Evolutionary conservation across 2,888 invertebrate species (phyloP).

Genomic region (Cybosia mesomella): DNA sequence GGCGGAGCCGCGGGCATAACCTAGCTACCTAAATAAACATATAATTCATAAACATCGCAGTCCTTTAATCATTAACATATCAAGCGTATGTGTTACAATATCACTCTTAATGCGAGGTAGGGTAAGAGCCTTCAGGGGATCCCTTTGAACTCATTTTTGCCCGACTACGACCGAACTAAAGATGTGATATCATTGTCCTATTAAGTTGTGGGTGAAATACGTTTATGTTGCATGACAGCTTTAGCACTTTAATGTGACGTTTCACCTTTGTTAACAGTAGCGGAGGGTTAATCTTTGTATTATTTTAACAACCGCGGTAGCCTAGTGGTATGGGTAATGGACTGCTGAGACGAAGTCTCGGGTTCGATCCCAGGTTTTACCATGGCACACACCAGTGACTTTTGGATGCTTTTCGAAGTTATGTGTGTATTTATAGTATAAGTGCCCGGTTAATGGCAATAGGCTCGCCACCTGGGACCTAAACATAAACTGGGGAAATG

Average conservation of each 20-base stretch:
- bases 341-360: too few species aligned
- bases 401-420: too few species aligned
- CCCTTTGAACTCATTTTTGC: constrained; percentile 7
- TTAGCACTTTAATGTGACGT: not conserved
- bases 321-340: too few species aligned
- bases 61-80: constrained; percentile 4
- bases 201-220: not conserved
- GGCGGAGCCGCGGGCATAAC: too few species aligned
- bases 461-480: too few species aligned
- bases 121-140: not conserved
- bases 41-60: not conserved
- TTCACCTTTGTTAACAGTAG: not conserved
- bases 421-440: too few species aligned
- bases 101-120: not conserved
- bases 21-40: not conserved
- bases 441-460: too few species aligned
- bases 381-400: too few species aligned
- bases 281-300: not conserved
- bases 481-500: too few species aligned
- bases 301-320: too few species aligned
- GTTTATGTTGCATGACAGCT: not conserved
- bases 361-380: too few species aligned
- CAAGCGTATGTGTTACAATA: not conserved
- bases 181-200: not conserved
- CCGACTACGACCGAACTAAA: not conserved